phyloP scores from a whole-genome alignment of 2,113 vertebrate genomes.

The Ammodytes dubius region DNA sequence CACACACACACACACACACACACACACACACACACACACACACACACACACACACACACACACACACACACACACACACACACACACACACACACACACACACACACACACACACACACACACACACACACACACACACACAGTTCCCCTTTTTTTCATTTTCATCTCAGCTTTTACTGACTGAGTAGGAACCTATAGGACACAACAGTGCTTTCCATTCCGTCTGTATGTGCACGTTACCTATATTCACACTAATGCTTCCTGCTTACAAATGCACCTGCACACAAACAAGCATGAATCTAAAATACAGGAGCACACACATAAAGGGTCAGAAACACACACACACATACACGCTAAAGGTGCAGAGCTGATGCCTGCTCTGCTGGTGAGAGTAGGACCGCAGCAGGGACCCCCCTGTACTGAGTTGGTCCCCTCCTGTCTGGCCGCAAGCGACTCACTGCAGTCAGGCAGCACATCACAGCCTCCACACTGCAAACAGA shows the following conservation, averaged over 20 bases:
- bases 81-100: not conserved
- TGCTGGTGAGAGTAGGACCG: constrained; percentile 61
- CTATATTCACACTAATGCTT: not conserved
- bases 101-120: constrained; percentile 17
- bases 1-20: too few relatives aligned
- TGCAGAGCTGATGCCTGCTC: constrained; percentile 43
- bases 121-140: not conserved
- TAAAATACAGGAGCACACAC: constrained; percentile 28
- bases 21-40: not conserved
- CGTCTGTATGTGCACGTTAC: not conserved
- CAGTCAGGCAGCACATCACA: constrained; percentile 80
- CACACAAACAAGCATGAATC: constrained; percentile 7
- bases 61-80: not conserved
- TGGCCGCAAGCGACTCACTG: constrained; percentile 73
- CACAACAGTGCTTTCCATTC: not conserved
- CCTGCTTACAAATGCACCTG: constrained; percentile 34
- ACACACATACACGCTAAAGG: constrained; percentile 3
- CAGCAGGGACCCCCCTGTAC: constrained; percentile 75
- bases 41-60: not conserved
- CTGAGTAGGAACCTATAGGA: not conserved
- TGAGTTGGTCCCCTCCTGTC: constrained; percentile 72
- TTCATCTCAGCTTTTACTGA: not conserved
- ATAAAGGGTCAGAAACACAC: constrained; percentile 27
- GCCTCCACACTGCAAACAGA: constrained; percentile 78
- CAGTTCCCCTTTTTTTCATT: not conserved